Percentiles rank a stretch among this genome's conserved stretches.
These are phyloP conservation scores for Diarsia brunnea DNA, from an alignment of 2,888 invertebrate species.

Conservation along the genomic window DNA sequence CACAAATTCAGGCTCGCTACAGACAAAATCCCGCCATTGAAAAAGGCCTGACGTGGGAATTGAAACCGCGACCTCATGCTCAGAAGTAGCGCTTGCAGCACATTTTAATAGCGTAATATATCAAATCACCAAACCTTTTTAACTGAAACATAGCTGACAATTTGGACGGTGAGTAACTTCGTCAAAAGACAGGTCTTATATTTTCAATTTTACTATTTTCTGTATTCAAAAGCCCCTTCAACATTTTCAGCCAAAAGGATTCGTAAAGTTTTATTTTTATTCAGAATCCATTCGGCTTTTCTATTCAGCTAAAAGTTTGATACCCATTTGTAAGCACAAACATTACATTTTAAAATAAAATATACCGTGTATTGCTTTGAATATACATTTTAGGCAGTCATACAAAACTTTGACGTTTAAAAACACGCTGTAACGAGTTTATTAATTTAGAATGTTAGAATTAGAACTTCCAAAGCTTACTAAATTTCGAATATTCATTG, in stretches of 20 bases:
- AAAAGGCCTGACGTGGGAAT: too few species aligned
- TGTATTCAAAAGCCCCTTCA: not conserved
- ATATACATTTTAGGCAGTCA: not conserved
- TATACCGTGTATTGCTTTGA: not conserved
- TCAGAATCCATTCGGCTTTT: not conserved
- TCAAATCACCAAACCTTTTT: not conserved
- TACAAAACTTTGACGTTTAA: not conserved
- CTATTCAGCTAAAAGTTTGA: conserved; percentile 19
- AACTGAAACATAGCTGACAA: not conserved
- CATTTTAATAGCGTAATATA: too few species aligned
- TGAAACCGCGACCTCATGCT: too few species aligned
- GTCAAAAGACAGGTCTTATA: not conserved
- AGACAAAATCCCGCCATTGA: too few species aligned
- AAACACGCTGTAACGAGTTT: not conserved
- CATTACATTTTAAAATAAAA: conserved; percentile 7
- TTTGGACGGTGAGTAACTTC: not conserved
- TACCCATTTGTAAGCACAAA: not conserved
- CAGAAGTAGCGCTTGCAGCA: too few species aligned
- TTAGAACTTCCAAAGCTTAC: not conserved
- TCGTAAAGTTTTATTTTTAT: conserved; percentile 2
- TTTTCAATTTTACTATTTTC: conserved; percentile 11
- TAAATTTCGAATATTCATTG: too few species aligned
- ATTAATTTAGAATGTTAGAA: not conserved
- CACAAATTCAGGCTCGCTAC: too few species aligned
- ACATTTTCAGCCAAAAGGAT: conserved; percentile 16